Percentiles rank a stretch among this genome's conserved stretches.
phyloP scores from a whole-genome alignment of 2,797 vertebrate species.

The Sebastes cheni region DNA sequence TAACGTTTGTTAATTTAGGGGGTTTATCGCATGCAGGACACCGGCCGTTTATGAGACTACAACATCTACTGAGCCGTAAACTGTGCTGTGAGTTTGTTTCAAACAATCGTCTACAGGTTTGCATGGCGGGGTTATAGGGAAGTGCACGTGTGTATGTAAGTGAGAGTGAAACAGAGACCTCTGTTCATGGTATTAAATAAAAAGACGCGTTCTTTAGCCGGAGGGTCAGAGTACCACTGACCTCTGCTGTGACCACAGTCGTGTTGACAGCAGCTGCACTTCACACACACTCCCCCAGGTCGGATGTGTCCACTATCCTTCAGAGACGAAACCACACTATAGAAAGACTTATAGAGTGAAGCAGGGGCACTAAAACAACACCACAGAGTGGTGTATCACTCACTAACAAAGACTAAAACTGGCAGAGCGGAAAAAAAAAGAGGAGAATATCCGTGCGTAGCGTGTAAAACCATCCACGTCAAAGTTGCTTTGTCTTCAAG shows the following conservation, averaged over 20 bases:
- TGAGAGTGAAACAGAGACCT: conserved; percentile 39
- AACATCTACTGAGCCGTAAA: neutral
- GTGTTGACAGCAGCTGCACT: conserved; percentile 74
- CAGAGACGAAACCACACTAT: conserved; percentile 54
- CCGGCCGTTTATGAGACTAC: neutral
- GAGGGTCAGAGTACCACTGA: conserved; percentile 46
- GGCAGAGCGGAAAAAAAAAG: neutral
- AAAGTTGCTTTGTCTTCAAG: conserved; percentile 1
- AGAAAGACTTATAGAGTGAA: conserved; percentile 33
- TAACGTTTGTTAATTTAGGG: conserved; percentile 6
- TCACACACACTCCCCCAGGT: conserved; percentile 62
- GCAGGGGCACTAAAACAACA: conserved; percentile 30
- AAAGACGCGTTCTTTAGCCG: conserved; percentile 42
- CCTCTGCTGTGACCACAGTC: conserved; percentile 68
- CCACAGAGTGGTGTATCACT: conserved; percentile 20
- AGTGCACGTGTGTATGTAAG: conserved; percentile 1
- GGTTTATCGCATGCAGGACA: neutral
- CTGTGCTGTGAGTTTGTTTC: neutral
- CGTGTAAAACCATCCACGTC: neutral
- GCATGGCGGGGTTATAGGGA: neutral
- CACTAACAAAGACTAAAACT: conserved; percentile 22
- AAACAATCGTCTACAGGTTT: neutral
- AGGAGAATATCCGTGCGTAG: neutral
- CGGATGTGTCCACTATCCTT: conserved; percentile 59
- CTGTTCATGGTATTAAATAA: conserved; percentile 41